phyloP scores from a whole-genome alignment of 2,888 invertebrate genomes.

The Synanthedon formicaeformis region DNA sequence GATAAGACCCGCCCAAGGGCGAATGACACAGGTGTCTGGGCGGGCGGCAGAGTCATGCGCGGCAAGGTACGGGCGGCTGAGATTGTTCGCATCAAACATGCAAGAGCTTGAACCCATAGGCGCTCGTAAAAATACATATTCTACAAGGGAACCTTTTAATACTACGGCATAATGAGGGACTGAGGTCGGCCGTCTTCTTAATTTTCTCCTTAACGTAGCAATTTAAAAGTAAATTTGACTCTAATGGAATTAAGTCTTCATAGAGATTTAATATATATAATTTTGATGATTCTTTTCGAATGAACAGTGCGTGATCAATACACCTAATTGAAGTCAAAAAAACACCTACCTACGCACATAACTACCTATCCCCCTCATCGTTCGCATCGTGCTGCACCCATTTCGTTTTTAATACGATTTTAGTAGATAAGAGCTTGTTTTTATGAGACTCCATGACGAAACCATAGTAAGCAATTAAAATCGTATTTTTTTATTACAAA shows the following conservation, averaged over 20 bases:
- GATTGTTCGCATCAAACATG: conserved; percentile 65
- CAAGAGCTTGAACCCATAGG: conserved; percentile 38
- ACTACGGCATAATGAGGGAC: conserved; percentile 54
- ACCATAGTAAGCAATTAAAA: too few relatives aligned
- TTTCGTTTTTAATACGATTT: conserved; percentile 40
- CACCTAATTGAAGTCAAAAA: conserved; percentile 36
- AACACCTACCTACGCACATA: conserved; percentile 26
- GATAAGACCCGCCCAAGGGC: conserved; percentile 17
- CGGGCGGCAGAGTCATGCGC: conserved; percentile 25
- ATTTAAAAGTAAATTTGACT: not conserved
- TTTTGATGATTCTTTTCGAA: too few relatives aligned
- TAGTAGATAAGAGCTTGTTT: conserved; percentile 32
- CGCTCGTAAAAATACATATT: conserved; percentile 69
- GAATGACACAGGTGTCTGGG: conserved; percentile 8
- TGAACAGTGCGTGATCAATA: too few relatives aligned
- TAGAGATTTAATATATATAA: too few relatives aligned
- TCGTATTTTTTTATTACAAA: too few relatives aligned
- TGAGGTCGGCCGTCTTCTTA: conserved; percentile 58
- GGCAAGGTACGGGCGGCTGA: conserved; percentile 21
- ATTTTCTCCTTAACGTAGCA: conserved; percentile 48
- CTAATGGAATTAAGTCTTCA: not conserved
- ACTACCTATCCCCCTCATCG: conserved; percentile 34
- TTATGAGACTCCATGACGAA: conserved; percentile 18
- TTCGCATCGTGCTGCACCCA: conserved; percentile 28
- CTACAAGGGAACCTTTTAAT: conserved; percentile 62